A percentile compares a stretch with the other conserved stretches of the same genome.
These are phyloP conservation scores for Luffia ferchaultella DNA, from an alignment of 2,888 invertebrate genomes.

Conservation along the genomic window DNA sequence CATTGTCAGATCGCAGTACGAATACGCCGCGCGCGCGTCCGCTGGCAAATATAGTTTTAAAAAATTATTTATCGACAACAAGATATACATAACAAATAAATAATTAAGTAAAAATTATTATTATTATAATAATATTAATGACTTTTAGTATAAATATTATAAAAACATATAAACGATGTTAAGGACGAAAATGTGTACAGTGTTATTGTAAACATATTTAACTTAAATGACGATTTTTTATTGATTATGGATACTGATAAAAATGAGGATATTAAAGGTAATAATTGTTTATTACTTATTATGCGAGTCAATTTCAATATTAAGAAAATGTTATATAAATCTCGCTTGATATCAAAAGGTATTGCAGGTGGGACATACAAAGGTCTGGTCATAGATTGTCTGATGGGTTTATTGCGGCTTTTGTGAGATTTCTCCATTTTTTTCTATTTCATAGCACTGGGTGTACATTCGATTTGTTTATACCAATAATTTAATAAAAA, in stretches of 20 bases:
- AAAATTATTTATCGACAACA: background rate
- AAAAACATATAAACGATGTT: background rate
- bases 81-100: background rate
- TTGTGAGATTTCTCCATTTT: background rate
- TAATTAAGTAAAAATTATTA: background rate
- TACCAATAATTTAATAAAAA: background rate
- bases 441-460: background rate
- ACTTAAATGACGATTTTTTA: background rate
- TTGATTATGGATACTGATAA: background rate
- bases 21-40: background rate
- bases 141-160: background rate
- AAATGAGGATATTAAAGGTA: background rate
- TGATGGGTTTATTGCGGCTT: no score
- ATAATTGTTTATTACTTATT: background rate
- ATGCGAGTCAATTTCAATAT: background rate
- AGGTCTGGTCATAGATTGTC: no score
- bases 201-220: background rate
- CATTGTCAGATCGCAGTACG: background rate
- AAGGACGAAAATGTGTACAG: background rate
- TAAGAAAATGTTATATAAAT: background rate
- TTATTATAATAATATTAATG: background rate
- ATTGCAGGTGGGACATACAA: no score
- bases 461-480: background rate
- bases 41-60: background rate
- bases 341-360: background rate